Conservation (phyloP, 1,140 invertebrate species). For the Bacillus rossius region DNA sequence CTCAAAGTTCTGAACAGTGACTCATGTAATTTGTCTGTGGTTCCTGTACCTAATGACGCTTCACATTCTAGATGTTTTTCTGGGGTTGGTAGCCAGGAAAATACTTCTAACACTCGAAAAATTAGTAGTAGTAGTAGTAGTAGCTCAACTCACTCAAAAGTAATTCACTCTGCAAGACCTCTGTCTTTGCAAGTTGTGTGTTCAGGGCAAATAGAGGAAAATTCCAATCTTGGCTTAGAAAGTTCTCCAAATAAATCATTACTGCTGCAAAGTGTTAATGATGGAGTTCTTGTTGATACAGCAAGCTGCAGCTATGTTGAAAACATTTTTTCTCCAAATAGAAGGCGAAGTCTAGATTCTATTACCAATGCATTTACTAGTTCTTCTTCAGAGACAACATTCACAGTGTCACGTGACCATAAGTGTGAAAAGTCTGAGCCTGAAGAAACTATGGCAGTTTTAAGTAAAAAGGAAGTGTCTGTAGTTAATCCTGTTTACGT, state of each 20-base stretch:
- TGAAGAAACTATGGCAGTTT: neutral
- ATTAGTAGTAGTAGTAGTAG: neutral
- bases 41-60: neutral
- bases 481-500: neutral
- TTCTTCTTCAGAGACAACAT: neutral
- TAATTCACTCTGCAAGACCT: neutral
- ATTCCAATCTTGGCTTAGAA: too few relatives aligned
- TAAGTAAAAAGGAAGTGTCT: neutral
- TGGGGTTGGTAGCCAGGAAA: neutral
- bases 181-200: slow-evolving; percentile 2
- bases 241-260: neutral
- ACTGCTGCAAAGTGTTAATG: neutral
- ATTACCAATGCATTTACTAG: slow-evolving; percentile 4
- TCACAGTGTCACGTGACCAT: neutral
- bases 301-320: neutral
- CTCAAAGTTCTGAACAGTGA: slow-evolving; percentile 31
- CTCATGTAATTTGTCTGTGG: slow-evolving; percentile 16
- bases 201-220: neutral
- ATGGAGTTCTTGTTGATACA: neutral
- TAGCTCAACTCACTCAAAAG: neutral
- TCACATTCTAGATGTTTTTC: neutral
- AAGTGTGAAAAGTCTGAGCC: neutral
- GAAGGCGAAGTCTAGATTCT: slow-evolving; percentile 10
- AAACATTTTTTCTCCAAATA: neutral
- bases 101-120: neutral